Conservation (phyloP, 2,113 vertebrate genomes). For the Vulpes vulpes region DNA sequence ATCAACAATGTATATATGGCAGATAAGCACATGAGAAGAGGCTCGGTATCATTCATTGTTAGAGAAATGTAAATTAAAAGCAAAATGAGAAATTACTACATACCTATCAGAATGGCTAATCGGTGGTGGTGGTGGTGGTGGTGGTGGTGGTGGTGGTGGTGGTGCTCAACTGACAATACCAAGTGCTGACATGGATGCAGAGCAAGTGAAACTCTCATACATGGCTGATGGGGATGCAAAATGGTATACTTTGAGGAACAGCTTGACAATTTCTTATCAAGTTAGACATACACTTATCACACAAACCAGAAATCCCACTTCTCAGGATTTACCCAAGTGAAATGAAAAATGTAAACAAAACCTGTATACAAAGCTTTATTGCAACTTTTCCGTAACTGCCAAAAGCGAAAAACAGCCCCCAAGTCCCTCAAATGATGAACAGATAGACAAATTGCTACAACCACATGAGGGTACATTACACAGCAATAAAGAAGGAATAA, state of each 20-base stretch:
- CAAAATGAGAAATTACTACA: not conserved
- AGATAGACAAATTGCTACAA: not conserved
- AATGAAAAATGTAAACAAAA: not conserved
- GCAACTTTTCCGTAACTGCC: not conserved
- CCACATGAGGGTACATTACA: not conserved
- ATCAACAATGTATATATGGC: not conserved
- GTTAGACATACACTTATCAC: not conserved
- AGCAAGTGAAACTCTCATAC: not conserved
- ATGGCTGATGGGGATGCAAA: not conserved
- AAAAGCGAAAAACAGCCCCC: not conserved
- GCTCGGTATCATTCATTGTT: not conserved
- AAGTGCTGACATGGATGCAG: not conserved
- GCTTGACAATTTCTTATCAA: not conserved
- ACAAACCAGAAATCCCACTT: not conserved
- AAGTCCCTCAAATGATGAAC: not conserved
- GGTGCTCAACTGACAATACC: not conserved
- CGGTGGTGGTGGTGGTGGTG: not conserved
- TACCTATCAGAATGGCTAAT: not conserved
- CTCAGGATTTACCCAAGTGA: not conserved
- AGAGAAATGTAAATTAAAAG: not conserved
- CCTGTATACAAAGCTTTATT: not conserved
- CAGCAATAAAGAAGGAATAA: not conserved
- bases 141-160: not conserved
- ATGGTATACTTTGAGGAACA: not conserved
- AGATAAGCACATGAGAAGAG: not conserved